Base-by-base conservation (phyloP, 1,140 invertebrate species). In the Sitodiplosis mosellana region DNA sequence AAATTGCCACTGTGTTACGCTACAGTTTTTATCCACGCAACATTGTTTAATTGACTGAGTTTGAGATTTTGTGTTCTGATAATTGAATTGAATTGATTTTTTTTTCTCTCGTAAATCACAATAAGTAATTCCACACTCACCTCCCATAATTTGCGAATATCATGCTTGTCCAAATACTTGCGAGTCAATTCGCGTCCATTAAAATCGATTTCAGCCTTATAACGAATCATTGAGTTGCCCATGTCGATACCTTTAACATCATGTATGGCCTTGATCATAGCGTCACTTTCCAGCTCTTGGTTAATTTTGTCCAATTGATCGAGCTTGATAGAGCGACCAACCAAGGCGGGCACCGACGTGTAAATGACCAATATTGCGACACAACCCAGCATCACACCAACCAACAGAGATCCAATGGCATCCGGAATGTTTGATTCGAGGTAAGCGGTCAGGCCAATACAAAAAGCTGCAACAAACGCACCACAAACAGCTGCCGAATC, bases 211-310 rank as follows among this genome's bases (percentile, higher is more conserved):
- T 92, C 88, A 11, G 88, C 88, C 65, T 92, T 92, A 59, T 90
- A 92, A 46, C 85, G 69, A n/a, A 86, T 76, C 11, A 80, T 59
- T 53, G 68, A 75, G 53, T 79, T 83, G 2, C 87, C 87, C 75
- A 90, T 83, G 58, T 88, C 83, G 46, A 87, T 91, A 36, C 87
- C 87, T 67, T 92, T 92, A 0, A 90, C 83, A 61, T 92, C 88
- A 61, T 89, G 79, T 53, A 90, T 80, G 11, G 83, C 83, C 57
- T 86, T 73, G 36, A 91, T 80, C 80, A 90, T 87, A 18, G 87
- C 75, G 64, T 90, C 87, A 37, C 73, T 70, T 65, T 89, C 85
- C 45, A 91, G 64, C 57, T 80, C 74, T n/a, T 71, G 59, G 59
- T 87, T 87, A 22, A 91, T 87, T 54, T 74, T 75, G 48, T 83